Evolutionary conservation across 2,797 vertebrate species (phyloP).

Genomic region (Clarias pachynema): DNA sequence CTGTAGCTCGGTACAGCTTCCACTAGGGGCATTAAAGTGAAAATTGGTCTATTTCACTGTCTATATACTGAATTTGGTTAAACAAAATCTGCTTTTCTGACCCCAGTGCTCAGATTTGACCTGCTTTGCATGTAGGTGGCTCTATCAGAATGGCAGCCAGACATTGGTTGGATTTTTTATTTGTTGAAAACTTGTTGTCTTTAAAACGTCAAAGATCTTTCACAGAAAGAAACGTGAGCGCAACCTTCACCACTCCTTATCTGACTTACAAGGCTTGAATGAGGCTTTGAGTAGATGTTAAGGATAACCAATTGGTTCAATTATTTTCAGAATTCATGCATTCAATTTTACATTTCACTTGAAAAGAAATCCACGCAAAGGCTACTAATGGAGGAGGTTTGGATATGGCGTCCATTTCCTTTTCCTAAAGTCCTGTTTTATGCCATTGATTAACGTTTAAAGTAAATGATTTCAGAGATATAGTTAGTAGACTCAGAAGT

Average conservation of each 20-base stretch:
- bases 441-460: background rate
- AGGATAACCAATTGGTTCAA: background rate
- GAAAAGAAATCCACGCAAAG: background rate
- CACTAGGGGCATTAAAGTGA: no score
- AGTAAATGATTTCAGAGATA: background rate
- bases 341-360: background rate
- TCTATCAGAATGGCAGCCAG: background rate
- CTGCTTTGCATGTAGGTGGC: background rate
- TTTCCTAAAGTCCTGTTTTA: background rate
- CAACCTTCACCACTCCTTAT: background rate
- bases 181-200: background rate
- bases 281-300: background rate
- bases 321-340: no score
- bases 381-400: background rate
- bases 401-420: background rate
- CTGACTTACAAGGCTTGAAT: background rate
- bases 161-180: background rate
- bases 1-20: no score
- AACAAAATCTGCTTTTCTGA: background rate
- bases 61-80: background rate
- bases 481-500: background rate
- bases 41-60: background rate
- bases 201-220: background rate
- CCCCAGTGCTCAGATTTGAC: background rate
- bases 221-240: background rate